Conservation (phyloP, 1,140 invertebrate genomes). For the Leptinotarsa lineolata region DNA sequence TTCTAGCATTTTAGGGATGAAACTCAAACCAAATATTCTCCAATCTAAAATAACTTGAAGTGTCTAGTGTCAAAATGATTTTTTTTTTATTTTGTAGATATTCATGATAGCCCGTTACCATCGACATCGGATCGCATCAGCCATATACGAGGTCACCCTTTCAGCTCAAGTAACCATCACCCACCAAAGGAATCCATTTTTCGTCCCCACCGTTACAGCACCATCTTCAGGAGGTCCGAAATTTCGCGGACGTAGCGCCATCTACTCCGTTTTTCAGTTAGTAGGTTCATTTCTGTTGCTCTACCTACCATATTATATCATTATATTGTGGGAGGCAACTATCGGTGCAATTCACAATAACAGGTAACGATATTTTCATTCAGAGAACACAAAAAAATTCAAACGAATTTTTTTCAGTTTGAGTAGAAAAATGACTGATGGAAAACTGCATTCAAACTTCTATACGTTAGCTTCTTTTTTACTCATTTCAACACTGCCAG, state of each 20-base stretch:
- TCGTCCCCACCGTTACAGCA: conserved; percentile 63
- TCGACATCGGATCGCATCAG: conserved; percentile 79
- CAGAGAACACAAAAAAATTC: background rate
- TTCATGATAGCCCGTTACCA: conserved; percentile 80
- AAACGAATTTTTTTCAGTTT: background rate
- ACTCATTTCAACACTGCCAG: conserved; percentile 69
- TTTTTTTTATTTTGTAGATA: conserved; percentile 58
- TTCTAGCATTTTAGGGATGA: too few relatives aligned
- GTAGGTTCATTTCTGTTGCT: conserved; percentile 72
- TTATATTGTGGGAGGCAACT: conserved; percentile 71
- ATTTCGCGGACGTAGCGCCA: conserved; percentile 62
- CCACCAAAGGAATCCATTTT: conserved; percentile 77
- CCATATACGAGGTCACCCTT: conserved; percentile 81
- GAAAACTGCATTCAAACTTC: conserved; percentile 55
- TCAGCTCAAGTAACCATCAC: conserved; percentile 83
- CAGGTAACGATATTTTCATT: background rate
- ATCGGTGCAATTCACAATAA: conserved; percentile 27
- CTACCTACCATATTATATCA: conserved; percentile 74
- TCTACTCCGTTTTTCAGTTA: conserved; percentile 72
- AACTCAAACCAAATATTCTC: too few relatives aligned
- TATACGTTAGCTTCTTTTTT: conserved; percentile 66
- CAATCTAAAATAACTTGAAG: too few relatives aligned
- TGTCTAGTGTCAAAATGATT: background rate
- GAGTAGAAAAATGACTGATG: background rate
- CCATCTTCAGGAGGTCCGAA: conserved; percentile 61